These are phyloP conservation scores for Cynaeus angustus DNA, from an alignment of 2,888 invertebrate species.

Conservation along the genomic window DNA sequence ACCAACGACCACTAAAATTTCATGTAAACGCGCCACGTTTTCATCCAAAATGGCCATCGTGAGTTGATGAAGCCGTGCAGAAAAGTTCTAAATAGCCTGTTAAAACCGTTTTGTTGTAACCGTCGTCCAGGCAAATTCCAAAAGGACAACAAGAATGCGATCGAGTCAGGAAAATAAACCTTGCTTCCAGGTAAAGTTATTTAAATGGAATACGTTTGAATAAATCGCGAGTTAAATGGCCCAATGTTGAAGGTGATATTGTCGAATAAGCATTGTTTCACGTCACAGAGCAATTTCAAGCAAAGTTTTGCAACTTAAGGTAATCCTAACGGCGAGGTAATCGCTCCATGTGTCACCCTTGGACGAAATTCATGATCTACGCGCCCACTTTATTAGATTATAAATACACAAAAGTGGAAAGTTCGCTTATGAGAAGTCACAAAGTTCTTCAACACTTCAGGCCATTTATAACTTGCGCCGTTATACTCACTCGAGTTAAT, in stretches of 20 bases:
- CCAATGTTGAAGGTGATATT: constrained; percentile 55
- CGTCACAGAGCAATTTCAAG: constrained; percentile 51
- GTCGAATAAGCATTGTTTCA: constrained; percentile 55
- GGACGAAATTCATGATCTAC: constrained; percentile 60
- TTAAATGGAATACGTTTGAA: constrained; percentile 55
- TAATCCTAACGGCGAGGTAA: constrained; percentile 53
- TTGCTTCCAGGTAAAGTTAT: constrained; percentile 49
- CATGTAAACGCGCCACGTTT: constrained; percentile 6
- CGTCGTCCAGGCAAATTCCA: constrained; percentile 31
- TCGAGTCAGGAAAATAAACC: constrained; percentile 43
- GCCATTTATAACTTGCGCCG: constrained; percentile 57
- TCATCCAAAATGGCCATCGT: neutral
- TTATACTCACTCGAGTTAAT: constrained; percentile 53
- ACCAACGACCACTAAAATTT: constrained; percentile 5
- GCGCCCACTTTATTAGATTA: constrained; percentile 64
- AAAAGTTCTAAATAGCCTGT: constrained; percentile 28
- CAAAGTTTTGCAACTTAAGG: constrained; percentile 50
- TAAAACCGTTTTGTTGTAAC: constrained; percentile 30
- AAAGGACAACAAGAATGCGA: constrained; percentile 37
- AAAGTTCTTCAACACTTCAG: constrained; percentile 54
- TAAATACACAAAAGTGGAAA: constrained; percentile 63
- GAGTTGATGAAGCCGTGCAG: constrained; percentile 22
- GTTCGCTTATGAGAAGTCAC: constrained; percentile 57
- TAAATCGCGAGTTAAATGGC: constrained; percentile 59
- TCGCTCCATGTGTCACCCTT: constrained; percentile 53